Base-by-base conservation (phyloP, 2,888 invertebrate genomes). In the Myathropa florea region DNA sequence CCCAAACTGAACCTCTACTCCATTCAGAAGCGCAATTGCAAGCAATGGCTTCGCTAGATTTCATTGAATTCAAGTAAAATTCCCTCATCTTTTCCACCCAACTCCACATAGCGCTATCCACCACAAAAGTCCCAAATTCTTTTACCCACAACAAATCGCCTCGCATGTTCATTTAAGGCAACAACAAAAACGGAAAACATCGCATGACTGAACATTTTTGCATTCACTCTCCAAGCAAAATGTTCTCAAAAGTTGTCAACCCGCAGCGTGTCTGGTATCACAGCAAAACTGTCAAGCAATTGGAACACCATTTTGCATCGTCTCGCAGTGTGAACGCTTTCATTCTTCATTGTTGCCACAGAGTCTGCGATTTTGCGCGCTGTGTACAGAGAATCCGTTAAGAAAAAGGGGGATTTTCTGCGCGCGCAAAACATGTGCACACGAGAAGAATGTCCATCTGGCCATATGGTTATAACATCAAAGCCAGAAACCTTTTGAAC, bases 371-470 rank as follows among this genome's bases (percentile, higher is more conserved):
- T 68, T 65, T 53, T 7, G 6, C 68, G 55, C 12, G 33, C 9
- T 60, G 14, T 55, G 33, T 63, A 57, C 39, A 30, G 21, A 64
- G 46, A 46, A 18, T 46, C 46, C 46, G 46, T 46, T 46, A 46
- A 46, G 46, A 3, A n/a, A n/a, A n/a, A 18, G 7, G 46, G 70
- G 24, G 46, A 39, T 59, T 83, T 63, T 75, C 67, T 46, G 46
- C 59, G 55, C 67, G 36, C 46, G 23, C n/a, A 60, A 77, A 77
- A 81, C 79, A 85, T 85, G 85, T 85, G 75, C 77, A 67, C 77
- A 53, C 75, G n/a, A 64, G 75, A 86, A 79, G 83, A 86, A 86
- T 83, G 86, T 86, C 86, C 86, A 86, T 86, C 86, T 86, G 86
- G 86, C 86, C 83, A 86, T 83, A 79, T 86, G 78, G 86, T 46